Conservation (phyloP, 2,888 invertebrate genomes). For the Emesis castigata region DNA sequence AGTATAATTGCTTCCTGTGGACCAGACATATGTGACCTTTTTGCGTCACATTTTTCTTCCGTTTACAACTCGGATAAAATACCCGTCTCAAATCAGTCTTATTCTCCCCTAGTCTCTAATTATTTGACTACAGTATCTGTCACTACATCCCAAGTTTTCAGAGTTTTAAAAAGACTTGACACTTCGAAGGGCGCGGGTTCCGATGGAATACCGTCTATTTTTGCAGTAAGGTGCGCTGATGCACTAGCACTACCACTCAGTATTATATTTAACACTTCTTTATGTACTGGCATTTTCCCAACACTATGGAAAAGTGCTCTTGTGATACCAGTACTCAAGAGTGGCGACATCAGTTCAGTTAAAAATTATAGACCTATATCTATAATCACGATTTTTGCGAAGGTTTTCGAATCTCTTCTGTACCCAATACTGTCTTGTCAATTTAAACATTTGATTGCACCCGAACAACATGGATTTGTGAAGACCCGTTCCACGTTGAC, state of each 20-base stretch:
- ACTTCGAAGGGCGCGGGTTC: conserved; percentile 30
- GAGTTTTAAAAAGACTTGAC: conserved; percentile 36
- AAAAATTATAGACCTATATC: conserved; percentile 53
- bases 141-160: conserved; percentile 6
- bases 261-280: conserved; percentile 33
- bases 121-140: background rate
- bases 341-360: conserved; percentile 17
- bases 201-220: conserved; percentile 31
- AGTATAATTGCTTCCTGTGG: background rate
- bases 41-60: background rate
- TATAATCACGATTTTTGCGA: conserved; percentile 35
- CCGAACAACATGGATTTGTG: conserved; percentile 57
- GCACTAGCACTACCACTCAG: conserved; percentile 14
- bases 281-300: background rate
- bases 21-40: background rate
- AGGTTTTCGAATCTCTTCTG: conserved; percentile 47
- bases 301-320: conserved; percentile 37
- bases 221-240: conserved; percentile 14
- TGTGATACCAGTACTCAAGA: conserved; percentile 46
- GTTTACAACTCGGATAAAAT: background rate
- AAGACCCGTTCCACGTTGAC: conserved; percentile 44
- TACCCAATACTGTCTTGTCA: conserved; percentile 32
- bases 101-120: conserved; percentile 7
- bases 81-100: background rate
- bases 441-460: conserved; percentile 23